Percentiles rank a stretch among this genome's conserved stretches.
Conservation (phyloP, 2,888 invertebrate genomes). For the Acanthacorydalis orientalis region DNA sequence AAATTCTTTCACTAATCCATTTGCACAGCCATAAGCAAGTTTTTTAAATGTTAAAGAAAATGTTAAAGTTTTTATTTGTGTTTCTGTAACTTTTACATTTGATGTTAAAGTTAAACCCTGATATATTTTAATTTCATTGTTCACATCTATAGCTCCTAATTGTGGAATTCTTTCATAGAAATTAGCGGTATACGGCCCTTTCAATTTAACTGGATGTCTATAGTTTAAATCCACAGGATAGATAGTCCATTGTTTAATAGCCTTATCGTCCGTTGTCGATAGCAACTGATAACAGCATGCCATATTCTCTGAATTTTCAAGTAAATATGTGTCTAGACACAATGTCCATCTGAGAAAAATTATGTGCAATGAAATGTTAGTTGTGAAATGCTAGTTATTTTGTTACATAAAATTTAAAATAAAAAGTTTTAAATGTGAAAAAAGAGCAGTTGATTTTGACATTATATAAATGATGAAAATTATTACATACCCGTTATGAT, state of each 20-base stretch:
- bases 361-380: background rate
- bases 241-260: slow-evolving; percentile 19
- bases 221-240: slow-evolving; percentile 13
- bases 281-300: slow-evolving; percentile 16
- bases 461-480: background rate
- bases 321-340: slow-evolving; percentile 19
- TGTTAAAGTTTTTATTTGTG: slow-evolving; percentile 15
- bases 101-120: slow-evolving; percentile 15
- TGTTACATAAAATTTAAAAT: too few relatives aligned
- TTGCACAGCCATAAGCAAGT: slow-evolving; percentile 18
- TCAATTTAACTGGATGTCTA: slow-evolving; percentile 10
- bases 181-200: slow-evolving; percentile 15
- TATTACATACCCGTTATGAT: slow-evolving; percentile 16
- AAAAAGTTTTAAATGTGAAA: too few relatives aligned
- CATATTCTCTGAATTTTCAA: slow-evolving; percentile 15
- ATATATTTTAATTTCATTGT: slow-evolving; percentile 17
- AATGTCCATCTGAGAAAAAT: slow-evolving; percentile 14
- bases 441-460: background rate
- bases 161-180: slow-evolving; percentile 12
- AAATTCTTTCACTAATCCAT: slow-evolving; percentile 17
- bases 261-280: slow-evolving; percentile 19
- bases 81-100: slow-evolving; percentile 13
- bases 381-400: background rate
- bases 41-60: slow-evolving; percentile 15
- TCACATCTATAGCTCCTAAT: slow-evolving; percentile 13